Evolutionary conservation across 2,888 invertebrate species (phyloP), one percentile per base, ranked within the genome.

Genomic region (Elysia crispata): DNA sequence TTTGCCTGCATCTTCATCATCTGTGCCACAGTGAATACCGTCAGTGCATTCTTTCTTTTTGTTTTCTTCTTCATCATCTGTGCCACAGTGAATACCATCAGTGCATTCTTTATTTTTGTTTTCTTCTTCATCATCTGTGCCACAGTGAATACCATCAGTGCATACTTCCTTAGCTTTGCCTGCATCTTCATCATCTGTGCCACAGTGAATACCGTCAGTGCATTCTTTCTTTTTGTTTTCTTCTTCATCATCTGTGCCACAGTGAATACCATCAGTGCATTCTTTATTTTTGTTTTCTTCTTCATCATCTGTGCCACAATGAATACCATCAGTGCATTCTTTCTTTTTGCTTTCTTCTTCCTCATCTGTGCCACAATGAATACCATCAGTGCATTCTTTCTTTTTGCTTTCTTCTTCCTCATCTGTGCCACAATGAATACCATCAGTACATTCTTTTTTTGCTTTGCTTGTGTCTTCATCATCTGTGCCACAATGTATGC

Each of bases 81-180:
- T 84, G 0, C 85, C 86, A 84, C 85, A 85, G 64, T 85, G 84
- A 49, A 83, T 82, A 33, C 85, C 85, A 84, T 86, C 86, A 31
- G 60, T 74, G 79, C 85, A 81, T 23, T 66, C 41, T 70, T 74
- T 80, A 28, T 80, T 77, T 31, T 70, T 70, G 5, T 1, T 31
- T 33, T 30, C 57, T 25, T 66, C 54, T 69, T 77, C 67, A 30
- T 78, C 73, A 28, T 60, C 57, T 30, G 60, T 82, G 13, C 81
- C 81, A 79, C 81, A 81, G 54, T 83, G 82, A 23, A 83, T 81
- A 30, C 83, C 41, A 41, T 41, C 41, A 41, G 41, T 41, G 41
- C 41, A 41, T 31, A 1, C 5, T 41, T 41, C 11, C 41, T 41
- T 41, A 6, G 41, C 41, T 11, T 3, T 41, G n/a, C n/a, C n/a